A percentile compares a stretch with the other conserved stretches of the same genome.
These are phyloP conservation scores for Panurus biarmicus DNA, from an alignment of 2,113 vertebrate genomes.

Conservation along the genomic window DNA sequence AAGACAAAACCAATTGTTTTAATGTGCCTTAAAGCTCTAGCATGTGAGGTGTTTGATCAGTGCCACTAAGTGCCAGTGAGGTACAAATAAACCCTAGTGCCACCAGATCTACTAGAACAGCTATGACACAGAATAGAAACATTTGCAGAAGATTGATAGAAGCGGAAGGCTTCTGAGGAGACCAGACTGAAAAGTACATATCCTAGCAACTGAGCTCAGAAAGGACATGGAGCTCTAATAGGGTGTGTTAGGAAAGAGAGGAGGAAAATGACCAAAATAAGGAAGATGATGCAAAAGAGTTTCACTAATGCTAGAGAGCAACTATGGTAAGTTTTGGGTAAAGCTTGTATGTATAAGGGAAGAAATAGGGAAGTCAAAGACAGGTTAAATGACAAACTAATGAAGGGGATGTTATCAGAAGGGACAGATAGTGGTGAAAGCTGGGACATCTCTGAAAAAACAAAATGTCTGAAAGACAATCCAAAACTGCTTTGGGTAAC, in stretches of 20 bases:
- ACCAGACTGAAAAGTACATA: background rate
- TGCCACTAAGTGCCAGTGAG: background rate
- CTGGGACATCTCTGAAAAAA: background rate
- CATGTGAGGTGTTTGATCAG: background rate
- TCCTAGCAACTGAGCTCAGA: background rate
- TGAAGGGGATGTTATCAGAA: background rate
- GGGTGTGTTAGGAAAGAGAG: background rate
- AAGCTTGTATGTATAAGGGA: background rate
- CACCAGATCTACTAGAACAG: background rate
- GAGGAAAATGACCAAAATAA: background rate
- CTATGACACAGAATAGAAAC: background rate
- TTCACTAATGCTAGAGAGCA: background rate
- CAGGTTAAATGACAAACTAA: background rate
- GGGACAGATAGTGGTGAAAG: background rate
- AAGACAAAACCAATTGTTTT: background rate
- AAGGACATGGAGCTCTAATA: background rate
- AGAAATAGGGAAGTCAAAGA: background rate
- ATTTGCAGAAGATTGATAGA: background rate
- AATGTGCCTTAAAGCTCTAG: background rate
- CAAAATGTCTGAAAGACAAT: background rate
- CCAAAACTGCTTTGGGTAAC: background rate
- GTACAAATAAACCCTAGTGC: background rate
- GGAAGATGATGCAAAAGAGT: background rate
- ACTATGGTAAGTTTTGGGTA: background rate
- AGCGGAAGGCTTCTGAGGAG: background rate